Conservation (phyloP, 2,113 vertebrate species). For the Orthochromis malagaraziensis region DNA sequence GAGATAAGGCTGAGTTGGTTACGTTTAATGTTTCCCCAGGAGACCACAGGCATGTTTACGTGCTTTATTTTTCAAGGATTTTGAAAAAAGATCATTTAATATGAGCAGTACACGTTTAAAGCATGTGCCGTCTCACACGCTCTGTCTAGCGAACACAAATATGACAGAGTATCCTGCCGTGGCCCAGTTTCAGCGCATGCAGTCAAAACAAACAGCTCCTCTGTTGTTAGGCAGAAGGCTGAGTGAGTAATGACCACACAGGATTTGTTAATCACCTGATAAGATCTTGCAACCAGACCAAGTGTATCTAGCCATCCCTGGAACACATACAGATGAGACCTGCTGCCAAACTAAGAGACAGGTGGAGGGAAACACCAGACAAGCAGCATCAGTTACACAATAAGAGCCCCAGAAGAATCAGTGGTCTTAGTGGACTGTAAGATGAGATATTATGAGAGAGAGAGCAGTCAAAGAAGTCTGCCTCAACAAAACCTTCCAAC, state of each 20-base stretch:
- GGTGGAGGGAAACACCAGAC: not conserved
- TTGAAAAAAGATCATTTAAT: not conserved
- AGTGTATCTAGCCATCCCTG: not conserved
- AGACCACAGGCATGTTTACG: not conserved
- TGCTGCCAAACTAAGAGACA: not conserved
- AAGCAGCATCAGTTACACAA: not conserved
- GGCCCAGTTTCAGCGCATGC: constrained; percentile 17
- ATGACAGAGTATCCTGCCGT: not conserved
- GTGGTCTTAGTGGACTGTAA: not conserved
- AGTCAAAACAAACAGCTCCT: constrained; percentile 39
- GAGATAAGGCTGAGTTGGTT: not conserved
- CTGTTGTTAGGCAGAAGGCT: constrained; percentile 30
- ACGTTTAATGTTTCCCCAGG: not conserved
- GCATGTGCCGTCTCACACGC: not conserved
- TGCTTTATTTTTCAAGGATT: not conserved
- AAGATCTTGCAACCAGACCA: constrained; percentile 18
- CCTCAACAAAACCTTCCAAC: not conserved
- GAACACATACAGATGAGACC: not conserved
- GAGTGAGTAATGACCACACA: constrained; percentile 19
- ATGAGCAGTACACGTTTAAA: not conserved
- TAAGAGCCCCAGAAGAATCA: not conserved
- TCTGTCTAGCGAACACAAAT: not conserved
- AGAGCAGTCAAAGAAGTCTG: not conserved
- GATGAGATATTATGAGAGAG: not conserved
- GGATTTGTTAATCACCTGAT: constrained; percentile 35